Percentiles rank a stretch among this genome's conserved stretches.
Conservation (phyloP, 2,888 invertebrate species). For the Phasia obesa region DNA sequence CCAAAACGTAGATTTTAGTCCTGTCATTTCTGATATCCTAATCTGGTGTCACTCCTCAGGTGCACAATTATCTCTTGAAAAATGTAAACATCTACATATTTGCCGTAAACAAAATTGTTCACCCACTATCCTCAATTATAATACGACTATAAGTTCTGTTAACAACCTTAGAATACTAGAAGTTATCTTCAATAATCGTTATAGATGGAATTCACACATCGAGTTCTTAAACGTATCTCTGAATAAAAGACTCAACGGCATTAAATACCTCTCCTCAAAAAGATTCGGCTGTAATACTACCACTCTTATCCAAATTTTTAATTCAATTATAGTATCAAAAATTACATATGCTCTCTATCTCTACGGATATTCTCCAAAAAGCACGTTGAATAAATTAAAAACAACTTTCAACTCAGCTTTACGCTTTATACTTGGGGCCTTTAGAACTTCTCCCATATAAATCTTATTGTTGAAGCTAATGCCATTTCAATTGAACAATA, state of each 20-base stretch:
- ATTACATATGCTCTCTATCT: conserved; percentile 26
- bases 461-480: too few species aligned
- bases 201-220: too few species aligned
- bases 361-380: conserved; percentile 35
- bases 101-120: neutral
- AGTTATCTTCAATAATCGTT: conserved; percentile 66
- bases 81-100: conserved; percentile 2
- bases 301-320: conserved; percentile 26
- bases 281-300: conserved; percentile 38
- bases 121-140: neutral
- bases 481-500: too few species aligned
- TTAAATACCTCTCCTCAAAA: conserved; percentile 49
- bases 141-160: neutral
- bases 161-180: conserved; percentile 52
- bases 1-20: too few species aligned
- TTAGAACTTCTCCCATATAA: too few species aligned
- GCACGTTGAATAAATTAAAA: too few species aligned
- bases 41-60: neutral
- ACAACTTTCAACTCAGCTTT: too few species aligned
- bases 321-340: conserved; percentile 48
- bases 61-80: neutral
- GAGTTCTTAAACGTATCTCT: too few species aligned
- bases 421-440: too few species aligned
- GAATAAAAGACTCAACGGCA: conserved; percentile 57
- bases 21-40: too few species aligned